Percentiles rank a stretch among this genome's conserved stretches.
These are phyloP conservation scores for Rhingia rostrata DNA, from an alignment of 2,888 invertebrate species.

Conservation along the genomic window DNA sequence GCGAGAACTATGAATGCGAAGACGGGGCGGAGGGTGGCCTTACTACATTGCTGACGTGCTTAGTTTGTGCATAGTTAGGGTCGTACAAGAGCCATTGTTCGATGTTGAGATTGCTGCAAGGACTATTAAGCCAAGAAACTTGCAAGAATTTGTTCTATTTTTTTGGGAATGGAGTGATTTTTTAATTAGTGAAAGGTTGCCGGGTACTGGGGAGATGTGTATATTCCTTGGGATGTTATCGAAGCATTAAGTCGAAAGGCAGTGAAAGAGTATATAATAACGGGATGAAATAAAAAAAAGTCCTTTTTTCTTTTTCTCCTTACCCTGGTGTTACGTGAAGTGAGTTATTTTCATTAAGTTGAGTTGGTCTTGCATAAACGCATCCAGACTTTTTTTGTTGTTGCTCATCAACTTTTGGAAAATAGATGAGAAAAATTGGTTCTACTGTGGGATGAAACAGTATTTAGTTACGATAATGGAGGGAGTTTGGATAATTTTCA, in stretches of 20 bases:
- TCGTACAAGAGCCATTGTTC: constrained; percentile 55
- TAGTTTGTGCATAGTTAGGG: constrained; percentile 56
- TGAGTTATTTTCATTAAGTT: constrained; percentile 14
- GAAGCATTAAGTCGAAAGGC: constrained; percentile 47
- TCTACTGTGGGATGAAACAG: no score
- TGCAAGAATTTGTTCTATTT: constrained; percentile 35
- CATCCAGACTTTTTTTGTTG: no score
- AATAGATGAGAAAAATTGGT: no score
- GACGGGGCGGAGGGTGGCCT: not conserved
- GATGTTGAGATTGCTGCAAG: constrained; percentile 51
- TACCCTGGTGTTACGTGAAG: constrained; percentile 33
- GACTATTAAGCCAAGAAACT: constrained; percentile 56
- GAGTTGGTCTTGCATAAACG: not conserved
- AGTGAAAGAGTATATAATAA: not conserved
- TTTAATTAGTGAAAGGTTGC: constrained; percentile 64
- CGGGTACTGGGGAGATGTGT: constrained; percentile 8
- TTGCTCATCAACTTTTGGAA: no score
- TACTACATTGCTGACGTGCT: constrained; percentile 42
- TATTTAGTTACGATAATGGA: no score
- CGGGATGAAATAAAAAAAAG: no score
- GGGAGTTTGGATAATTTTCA: no score
- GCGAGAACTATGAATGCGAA: not conserved
- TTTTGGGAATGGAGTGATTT: constrained; percentile 41
- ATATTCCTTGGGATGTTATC: constrained; percentile 26
- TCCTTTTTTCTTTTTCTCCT: not conserved